phyloP scores from a whole-genome alignment of 1,140 invertebrate genomes.

The Nasonia vitripennis region DNA sequence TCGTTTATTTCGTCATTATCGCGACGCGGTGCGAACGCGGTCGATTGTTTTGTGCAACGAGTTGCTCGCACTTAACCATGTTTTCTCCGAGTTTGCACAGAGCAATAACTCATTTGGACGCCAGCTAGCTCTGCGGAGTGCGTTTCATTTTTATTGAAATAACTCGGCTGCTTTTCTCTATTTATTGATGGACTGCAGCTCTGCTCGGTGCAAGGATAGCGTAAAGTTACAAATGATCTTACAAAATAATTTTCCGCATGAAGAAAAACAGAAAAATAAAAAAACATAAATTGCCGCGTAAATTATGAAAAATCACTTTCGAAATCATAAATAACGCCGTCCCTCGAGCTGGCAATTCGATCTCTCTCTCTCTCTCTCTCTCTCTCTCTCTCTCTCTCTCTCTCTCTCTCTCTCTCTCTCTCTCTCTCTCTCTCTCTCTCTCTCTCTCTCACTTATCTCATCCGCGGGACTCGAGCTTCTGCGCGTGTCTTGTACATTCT shows the following conservation, averaged over 20 bases:
- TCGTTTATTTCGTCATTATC: slow-evolving; percentile 42
- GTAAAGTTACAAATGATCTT: background rate
- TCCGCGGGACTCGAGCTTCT: background rate
- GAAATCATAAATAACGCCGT: slow-evolving; percentile 31
- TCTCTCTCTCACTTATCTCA: background rate
- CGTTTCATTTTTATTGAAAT: background rate
- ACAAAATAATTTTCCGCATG: background rate
- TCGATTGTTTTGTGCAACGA: slow-evolving; percentile 38
- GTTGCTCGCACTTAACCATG: slow-evolving; percentile 2
- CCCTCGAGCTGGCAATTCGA: slow-evolving; percentile 1
- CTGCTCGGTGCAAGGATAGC: background rate
- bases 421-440: background rate
- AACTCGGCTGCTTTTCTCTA: background rate
- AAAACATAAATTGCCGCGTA: slow-evolving; percentile 11
- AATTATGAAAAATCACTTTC: slow-evolving; percentile 15
- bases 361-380: background rate
- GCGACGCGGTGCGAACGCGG: slow-evolving; percentile 24
- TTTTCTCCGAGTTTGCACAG: slow-evolving; percentile 51
- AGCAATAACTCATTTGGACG: background rate
- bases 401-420: too few species aligned
- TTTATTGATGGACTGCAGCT: too few species aligned
- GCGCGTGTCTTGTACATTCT: background rate
- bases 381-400: background rate
- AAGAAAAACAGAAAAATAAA: too few species aligned
- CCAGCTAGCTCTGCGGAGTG: too few species aligned